Evolutionary conservation across 1,140 invertebrate genomes (phyloP), one percentile per base, ranked within the genome.

Genomic region (Sarcophaga bullata): DNA sequence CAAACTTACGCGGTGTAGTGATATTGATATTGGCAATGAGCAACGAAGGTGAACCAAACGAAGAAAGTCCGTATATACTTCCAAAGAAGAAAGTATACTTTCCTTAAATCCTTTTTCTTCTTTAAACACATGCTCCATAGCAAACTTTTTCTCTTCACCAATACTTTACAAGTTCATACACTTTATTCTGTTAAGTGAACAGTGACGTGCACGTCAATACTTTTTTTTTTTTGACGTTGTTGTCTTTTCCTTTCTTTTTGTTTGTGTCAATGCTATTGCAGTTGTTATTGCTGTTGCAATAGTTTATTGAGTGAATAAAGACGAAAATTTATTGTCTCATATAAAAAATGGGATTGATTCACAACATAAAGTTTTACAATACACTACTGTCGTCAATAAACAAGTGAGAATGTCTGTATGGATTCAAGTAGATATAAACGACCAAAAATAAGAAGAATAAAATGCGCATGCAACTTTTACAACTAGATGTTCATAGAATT

Each of bases 301-400:
- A 68, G 62, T 68, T 68, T 68, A 68, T 68, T 68, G 62, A 25
- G 62, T 68, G 62, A 68, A 68, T 68, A 68, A 68, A 68, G 62
- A 68, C 62, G 62, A 83, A 85, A 85, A 84, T 86, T 85, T 85
- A 86, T 86, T 84, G 80, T 83, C 83, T 82, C 85, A 48, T 80
- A 84, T 84, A 58, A 85, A 80, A 86, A 68, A 68, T 9, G 7
- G 62, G 62, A 68, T 68, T 85, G 82, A 80, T 50, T 25, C 47
- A 80, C 48, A 25, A 52, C 49, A 50, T 52, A 80, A 80, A 52
- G 8, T 49, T 25, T 50, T 17, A 80, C 48, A 80, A 80, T 25
- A 80, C 76, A 17, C 48, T 9, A 47, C 46, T 15, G 46, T 8
- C n/a, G 52, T 52, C 48, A 80, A 25, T 37, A 76, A 37, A 73